Evolutionary conservation across 2,113 vertebrate species (phyloP).

Genomic region (Rhodinocichla rosea): DNA sequence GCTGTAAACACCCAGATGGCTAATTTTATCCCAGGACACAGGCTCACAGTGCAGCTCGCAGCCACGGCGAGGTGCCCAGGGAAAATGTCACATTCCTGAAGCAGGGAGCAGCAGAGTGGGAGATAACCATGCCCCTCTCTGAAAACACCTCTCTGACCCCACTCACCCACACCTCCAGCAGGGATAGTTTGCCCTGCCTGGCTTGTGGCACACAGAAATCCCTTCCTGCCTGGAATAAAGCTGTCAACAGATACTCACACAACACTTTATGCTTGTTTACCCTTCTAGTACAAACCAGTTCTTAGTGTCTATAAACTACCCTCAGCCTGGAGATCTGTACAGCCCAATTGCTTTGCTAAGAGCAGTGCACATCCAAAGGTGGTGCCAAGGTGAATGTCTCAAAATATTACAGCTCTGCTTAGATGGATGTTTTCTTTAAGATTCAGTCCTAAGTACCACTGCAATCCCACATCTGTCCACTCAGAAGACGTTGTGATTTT

Average conservation of each 20-base stretch:
- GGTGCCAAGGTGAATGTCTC: background rate
- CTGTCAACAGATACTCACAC: background rate
- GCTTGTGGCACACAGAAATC: background rate
- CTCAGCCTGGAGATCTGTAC: background rate
- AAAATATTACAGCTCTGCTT: background rate
- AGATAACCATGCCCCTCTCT: background rate
- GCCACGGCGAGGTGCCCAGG: background rate
- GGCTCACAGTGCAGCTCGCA: background rate
- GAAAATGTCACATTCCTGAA: constrained; percentile 6
- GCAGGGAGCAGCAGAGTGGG: background rate
- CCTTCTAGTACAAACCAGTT: background rate
- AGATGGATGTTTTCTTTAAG: background rate
- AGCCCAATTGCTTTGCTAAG: background rate
- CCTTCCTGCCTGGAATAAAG: background rate
- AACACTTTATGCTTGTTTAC: background rate
- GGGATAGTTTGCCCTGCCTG: background rate
- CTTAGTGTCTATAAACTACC: background rate
- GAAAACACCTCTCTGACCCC: background rate
- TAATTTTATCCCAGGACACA: constrained; percentile 59
- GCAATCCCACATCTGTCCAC: background rate
- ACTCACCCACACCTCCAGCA: background rate
- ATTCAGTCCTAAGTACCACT: background rate
- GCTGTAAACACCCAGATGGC: constrained; percentile 67
- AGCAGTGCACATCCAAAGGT: background rate
- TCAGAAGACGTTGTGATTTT: background rate